A percentile compares a stretch with the other conserved stretches of the same genome.
These are phyloP conservation scores for Lissonota sp. DNA, from an alignment of 2,888 invertebrate genomes.

Conservation along the genomic window DNA sequence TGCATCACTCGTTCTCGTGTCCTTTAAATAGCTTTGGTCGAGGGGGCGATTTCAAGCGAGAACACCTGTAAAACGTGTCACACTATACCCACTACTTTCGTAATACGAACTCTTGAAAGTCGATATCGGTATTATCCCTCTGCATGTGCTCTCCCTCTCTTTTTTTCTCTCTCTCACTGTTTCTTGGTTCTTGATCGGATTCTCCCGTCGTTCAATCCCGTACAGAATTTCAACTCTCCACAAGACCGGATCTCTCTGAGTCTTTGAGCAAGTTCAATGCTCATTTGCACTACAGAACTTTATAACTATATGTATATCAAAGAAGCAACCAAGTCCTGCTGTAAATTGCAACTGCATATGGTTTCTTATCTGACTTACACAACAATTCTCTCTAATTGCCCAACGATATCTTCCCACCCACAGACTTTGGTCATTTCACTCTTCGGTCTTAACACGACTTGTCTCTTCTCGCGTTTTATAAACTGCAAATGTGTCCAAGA, in stretches of 20 bases:
- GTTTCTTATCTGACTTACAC: conserved; percentile 56
- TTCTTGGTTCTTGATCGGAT: background rate
- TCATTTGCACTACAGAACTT: conserved; percentile 36
- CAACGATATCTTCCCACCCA: conserved; percentile 53
- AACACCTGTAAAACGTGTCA: conserved; percentile 64
- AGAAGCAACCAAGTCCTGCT: conserved; percentile 1
- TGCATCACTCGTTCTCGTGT: conserved; percentile 36
- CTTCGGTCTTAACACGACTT: background rate
- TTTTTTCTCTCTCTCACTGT: conserved; percentile 4
- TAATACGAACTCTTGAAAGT: conserved; percentile 64
- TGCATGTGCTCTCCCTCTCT: conserved; percentile 32
- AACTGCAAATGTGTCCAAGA: background rate
- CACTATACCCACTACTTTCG: conserved; percentile 59
- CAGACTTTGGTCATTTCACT: conserved; percentile 16
- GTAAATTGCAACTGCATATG: conserved; percentile 46
- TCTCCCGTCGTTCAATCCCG: conserved; percentile 53
- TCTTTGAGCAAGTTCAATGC: conserved; percentile 57
- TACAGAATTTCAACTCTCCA: conserved; percentile 59
- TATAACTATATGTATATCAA: background rate
- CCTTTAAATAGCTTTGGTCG: conserved; percentile 49
- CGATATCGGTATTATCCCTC: conserved; percentile 59
- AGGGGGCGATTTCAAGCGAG: conserved; percentile 2
- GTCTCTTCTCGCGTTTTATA: background rate
- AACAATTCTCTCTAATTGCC: conserved; percentile 56
- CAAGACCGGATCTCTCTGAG: conserved; percentile 45